Evolutionary conservation across 35 echinoderm and acorn worm genomes (phyloP).

Genomic region (Lytechinus pictus): DNA sequence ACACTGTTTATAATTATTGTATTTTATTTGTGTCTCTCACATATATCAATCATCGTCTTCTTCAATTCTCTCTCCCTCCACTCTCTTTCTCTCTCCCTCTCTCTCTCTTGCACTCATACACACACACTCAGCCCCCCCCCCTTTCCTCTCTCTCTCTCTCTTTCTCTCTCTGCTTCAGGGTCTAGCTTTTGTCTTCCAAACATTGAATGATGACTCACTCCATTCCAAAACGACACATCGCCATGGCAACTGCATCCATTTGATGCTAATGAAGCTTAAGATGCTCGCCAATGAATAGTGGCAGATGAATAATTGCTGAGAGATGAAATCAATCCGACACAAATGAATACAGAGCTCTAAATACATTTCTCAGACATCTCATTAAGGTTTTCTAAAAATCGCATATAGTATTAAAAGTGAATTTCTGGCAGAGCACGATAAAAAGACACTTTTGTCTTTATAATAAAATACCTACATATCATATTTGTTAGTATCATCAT

Average conservation of each 20-base stretch:
- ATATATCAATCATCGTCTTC: too few relatives aligned
- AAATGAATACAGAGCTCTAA: neutral
- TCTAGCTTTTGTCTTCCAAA: neutral
- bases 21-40: too few relatives aligned
- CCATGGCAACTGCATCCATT: neutral
- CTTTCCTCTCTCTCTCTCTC: neutral
- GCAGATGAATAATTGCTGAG: neutral
- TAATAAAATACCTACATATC: too few relatives aligned
- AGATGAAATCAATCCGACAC: neutral
- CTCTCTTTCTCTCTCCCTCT: too few relatives aligned
- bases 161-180: neutral
- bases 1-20: too few relatives aligned
- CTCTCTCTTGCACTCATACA: too few relatives aligned
- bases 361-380: neutral
- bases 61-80: too few relatives aligned
- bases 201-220: neutral
- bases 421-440: too few relatives aligned
- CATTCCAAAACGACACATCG: neutral
- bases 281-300: neutral
- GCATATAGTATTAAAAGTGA: too few relatives aligned
- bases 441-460: too few relatives aligned
- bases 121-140: too few relatives aligned
- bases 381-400: neutral
- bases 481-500: too few relatives aligned
- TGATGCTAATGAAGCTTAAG: neutral